These are phyloP conservation scores for Sphaeramia orbicularis DNA, from an alignment of 2,797 vertebrate genomes.

Conservation along the genomic window DNA sequence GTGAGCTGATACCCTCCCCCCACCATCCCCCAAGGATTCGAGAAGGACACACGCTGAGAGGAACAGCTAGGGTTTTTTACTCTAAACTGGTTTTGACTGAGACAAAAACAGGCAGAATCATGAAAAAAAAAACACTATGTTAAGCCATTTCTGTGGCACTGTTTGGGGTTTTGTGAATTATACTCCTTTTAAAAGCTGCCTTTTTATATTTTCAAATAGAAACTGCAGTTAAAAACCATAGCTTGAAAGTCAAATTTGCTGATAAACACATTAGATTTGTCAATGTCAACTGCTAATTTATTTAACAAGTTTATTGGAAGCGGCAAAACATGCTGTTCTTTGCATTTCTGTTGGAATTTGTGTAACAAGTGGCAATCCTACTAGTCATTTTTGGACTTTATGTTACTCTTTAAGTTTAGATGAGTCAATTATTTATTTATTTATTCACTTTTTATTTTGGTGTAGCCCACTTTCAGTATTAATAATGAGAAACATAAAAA, in stretches of 20 bases:
- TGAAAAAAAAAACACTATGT: background rate
- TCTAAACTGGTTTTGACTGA: slow-evolving; percentile 7
- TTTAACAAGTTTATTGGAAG: slow-evolving; percentile 7
- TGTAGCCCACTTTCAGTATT: slow-evolving; percentile 23
- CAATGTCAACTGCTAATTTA: background rate
- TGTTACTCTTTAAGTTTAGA: slow-evolving; percentile 10
- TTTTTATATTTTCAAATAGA: background rate
- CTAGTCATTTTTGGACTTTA: background rate
- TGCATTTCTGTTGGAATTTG: background rate
- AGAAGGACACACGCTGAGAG: slow-evolving; percentile 23
- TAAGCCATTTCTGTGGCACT: background rate
- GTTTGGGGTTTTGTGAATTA: background rate
- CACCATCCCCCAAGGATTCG: slow-evolving; percentile 8
- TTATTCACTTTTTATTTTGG: slow-evolving; percentile 7
- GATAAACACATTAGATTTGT: slow-evolving; percentile 4
- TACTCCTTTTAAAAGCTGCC: no score
- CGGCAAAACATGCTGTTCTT: background rate
- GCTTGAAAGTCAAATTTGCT: background rate
- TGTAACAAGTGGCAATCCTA: background rate
- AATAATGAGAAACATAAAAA: slow-evolving; percentile 24
- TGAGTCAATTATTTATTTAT: background rate
- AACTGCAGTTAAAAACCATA: background rate
- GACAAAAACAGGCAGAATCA: background rate
- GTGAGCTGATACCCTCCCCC: slow-evolving; percentile 26
- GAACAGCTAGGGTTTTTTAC: slow-evolving; percentile 1